Percentiles rank a stretch among this genome's conserved stretches.
These are phyloP conservation scores for Drosophila neonasuta DNA, from an alignment of 2,888 invertebrate species.

Conservation along the genomic window DNA sequence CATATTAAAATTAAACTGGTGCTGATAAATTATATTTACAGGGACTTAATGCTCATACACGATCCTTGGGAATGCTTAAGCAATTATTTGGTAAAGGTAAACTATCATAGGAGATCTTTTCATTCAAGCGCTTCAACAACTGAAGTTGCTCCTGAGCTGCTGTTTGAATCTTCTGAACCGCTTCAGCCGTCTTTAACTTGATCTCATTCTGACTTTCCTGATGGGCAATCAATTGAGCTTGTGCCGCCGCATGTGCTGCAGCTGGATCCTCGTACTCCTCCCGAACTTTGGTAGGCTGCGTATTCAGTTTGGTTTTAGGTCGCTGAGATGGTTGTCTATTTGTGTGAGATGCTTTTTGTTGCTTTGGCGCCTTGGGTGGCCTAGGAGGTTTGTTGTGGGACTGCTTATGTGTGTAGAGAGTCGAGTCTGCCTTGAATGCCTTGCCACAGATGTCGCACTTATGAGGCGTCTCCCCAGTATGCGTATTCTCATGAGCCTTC, in stretches of 20 bases:
- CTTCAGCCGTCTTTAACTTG: not conserved
- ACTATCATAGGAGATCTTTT: not conserved
- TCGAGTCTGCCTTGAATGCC: not conserved
- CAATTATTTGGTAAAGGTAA: not conserved
- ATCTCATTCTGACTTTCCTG: not conserved
- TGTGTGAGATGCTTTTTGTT: not conserved
- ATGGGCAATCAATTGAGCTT: not conserved
- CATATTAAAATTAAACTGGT: not conserved
- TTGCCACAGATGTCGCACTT: constrained; percentile 1
- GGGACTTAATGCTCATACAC: not conserved
- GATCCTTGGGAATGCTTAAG: not conserved
- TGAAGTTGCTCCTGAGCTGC: not conserved
- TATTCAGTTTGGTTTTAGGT: constrained; percentile 1
- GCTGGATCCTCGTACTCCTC: not conserved
- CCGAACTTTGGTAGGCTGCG: not conserved
- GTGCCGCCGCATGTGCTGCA: not conserved
- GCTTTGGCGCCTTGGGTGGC: not conserved
- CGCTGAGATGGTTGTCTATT: not conserved
- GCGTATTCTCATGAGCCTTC: not conserved
- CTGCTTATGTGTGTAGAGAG: not conserved
- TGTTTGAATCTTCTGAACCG: not conserved
- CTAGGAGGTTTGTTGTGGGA: not conserved
- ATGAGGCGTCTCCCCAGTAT: not conserved
- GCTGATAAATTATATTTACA: not conserved
- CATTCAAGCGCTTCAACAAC: not conserved